Conservation (phyloP, 2,797 vertebrate species). For the Oophaga sylvatica region DNA sequence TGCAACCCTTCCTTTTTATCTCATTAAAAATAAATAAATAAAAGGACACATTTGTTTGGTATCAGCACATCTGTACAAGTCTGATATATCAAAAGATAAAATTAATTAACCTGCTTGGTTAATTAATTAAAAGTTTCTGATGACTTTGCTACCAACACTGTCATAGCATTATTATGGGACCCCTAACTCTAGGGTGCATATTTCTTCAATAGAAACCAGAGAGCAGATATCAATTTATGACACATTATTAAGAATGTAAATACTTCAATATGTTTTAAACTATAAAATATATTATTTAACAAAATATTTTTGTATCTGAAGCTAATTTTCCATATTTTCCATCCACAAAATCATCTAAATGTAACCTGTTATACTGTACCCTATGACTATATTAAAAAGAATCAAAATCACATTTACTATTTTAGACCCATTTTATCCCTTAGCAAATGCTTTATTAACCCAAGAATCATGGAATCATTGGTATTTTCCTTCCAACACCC, state of each 20-base stretch:
- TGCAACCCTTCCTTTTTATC: no score
- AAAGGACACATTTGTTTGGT: no score
- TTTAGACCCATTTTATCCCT: neutral
- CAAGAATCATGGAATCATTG: conserved; percentile 8
- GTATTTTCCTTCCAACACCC: conserved; percentile 25
- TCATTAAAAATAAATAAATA: no score
- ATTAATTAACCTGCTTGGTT: no score
- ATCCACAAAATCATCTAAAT: neutral
- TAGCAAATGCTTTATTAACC: conserved; percentile 16
- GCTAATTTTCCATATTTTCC: neutral
- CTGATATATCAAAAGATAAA: no score
- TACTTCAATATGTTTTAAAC: neutral
- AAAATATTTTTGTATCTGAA: neutral
- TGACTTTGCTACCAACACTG: neutral
- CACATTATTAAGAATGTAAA: neutral
- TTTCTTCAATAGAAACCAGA: neutral
- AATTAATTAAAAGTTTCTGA: neutral
- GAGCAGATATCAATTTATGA: neutral
- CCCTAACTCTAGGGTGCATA: neutral
- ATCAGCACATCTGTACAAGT: no score
- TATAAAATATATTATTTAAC: neutral
- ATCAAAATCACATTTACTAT: conserved; percentile 6
- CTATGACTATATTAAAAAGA: neutral
- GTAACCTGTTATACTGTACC: neutral
- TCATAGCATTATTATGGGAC: neutral